These are phyloP conservation scores for Drosophila busckii DNA, from an alignment of 1,140 invertebrate genomes.

Conservation along the genomic window DNA sequence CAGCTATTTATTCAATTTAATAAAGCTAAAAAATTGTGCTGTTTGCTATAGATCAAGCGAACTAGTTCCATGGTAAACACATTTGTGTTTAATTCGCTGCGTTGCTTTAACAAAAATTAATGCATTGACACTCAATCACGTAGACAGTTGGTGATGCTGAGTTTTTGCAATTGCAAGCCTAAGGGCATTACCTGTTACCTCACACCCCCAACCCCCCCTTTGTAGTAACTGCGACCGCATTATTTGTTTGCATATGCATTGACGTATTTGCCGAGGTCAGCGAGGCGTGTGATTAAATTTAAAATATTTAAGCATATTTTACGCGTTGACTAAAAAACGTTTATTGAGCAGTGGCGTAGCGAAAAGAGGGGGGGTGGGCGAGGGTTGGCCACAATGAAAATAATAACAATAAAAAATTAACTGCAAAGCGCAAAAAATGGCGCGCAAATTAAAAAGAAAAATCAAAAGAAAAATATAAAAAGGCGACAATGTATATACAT, in stretches of 20 bases:
- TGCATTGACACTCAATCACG: too few species aligned
- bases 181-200: background rate
- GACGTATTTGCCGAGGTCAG: slow-evolving; percentile 68
- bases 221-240: slow-evolving; percentile 20
- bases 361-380: background rate
- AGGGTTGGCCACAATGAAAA: slow-evolving; percentile 32
- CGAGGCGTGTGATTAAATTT: slow-evolving; percentile 74
- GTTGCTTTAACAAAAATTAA: too few species aligned
- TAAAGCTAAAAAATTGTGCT: too few species aligned
- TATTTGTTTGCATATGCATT: slow-evolving; percentile 75
- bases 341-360: slow-evolving; percentile 31
- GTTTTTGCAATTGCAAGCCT: too few species aligned
- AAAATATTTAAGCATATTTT: slow-evolving; percentile 77
- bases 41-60: too few species aligned
- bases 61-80: too few species aligned
- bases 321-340: slow-evolving; percentile 64
- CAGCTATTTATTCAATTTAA: too few species aligned
- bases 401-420: slow-evolving; percentile 74
- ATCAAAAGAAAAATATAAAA: slow-evolving; percentile 16
- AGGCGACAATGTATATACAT: slow-evolving; percentile 7
- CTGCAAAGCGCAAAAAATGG: slow-evolving; percentile 60
- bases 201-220: background rate
- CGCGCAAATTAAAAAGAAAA: slow-evolving; percentile 69
- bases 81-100: too few species aligned
- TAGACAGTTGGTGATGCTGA: too few species aligned